Conservation (phyloP, 2,888 invertebrate species). For the Drosophila lutescens region DNA sequence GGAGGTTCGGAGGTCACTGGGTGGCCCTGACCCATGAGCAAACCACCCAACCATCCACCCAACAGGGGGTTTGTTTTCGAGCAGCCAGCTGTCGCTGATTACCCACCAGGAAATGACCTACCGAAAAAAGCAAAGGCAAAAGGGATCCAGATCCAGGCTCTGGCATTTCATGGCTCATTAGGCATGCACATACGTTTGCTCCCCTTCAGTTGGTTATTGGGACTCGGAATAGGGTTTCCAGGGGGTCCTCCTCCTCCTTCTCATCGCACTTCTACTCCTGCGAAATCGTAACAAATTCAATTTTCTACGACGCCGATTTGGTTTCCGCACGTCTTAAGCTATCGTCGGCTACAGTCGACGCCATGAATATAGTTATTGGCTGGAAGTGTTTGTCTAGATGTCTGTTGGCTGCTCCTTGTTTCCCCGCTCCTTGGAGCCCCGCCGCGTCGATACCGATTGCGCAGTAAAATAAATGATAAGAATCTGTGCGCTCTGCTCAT, state of each 20-base stretch:
- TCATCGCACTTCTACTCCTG: not conserved
- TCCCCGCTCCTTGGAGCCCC: conserved; percentile 15
- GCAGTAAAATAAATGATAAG: conserved; percentile 78
- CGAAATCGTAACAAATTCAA: conserved; percentile 68
- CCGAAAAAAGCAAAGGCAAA: conserved; percentile 10
- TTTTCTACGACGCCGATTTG: conserved; percentile 78
- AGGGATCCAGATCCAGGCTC: conserved; percentile 43
- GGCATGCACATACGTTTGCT: conserved; percentile 73
- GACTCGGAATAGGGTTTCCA: conserved; percentile 2
- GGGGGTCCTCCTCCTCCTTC: not conserved
- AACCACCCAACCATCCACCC: not conserved
- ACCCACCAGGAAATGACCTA: conserved; percentile 51
- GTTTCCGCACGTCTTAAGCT: conserved; percentile 77
- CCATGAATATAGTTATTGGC: conserved; percentile 75
- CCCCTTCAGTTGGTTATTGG: conserved; percentile 5
- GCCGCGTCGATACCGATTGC: conserved; percentile 62
- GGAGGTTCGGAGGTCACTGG: conserved; percentile 16
- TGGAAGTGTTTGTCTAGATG: conserved; percentile 37
- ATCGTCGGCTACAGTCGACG: conserved; percentile 47
- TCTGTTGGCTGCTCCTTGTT: conserved; percentile 10
- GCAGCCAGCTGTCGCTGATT: conserved; percentile 71
- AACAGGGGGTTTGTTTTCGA: conserved; percentile 9
- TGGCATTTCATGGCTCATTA: conserved; percentile 76
- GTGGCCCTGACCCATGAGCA: conserved; percentile 35
- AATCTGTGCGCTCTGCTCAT: conserved; percentile 77